Percentiles rank a stretch among this genome's conserved stretches.
Evolutionary conservation across 2,113 vertebrate genomes (phyloP).

Genomic region (cattle (Bos taurus)): ARS-UCD2.0 NC_037334.1:19851501-19852000

Average conservation of each 20-base stretch:
- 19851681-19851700: neutral
- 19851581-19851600: neutral
- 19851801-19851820: neutral
- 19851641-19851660: neutral
- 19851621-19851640: neutral
- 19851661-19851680: neutral
- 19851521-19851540: neutral
- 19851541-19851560: neutral
- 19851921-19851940: neutral
- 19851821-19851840: neutral
- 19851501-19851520: neutral
- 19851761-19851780: neutral
- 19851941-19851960: neutral
- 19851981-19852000: neutral
- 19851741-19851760: neutral
- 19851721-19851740: neutral
- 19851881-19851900: neutral
- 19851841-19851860: neutral
- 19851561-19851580: neutral
- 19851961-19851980: neutral
- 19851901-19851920: neutral
- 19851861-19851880: neutral
- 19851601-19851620: neutral
- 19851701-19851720: neutral
- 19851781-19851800: neutral